Evolutionary conservation across 2,888 invertebrate genomes (phyloP), one percentile per base, ranked within the genome.

Genomic region (Tetropium fuscum): DNA sequence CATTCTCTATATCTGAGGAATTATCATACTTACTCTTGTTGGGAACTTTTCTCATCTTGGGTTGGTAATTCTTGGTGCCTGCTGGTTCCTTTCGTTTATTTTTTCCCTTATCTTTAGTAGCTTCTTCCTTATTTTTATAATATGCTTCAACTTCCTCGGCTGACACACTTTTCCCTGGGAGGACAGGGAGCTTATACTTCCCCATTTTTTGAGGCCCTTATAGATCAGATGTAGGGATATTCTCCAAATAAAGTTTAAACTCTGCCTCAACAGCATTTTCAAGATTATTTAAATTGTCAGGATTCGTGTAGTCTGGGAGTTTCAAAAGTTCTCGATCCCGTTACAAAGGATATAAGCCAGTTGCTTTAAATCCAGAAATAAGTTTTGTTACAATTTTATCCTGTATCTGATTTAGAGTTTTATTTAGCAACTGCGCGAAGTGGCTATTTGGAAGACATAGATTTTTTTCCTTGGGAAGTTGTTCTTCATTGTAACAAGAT

Each of bases 281-380:
- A 22, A 22, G 22, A 22, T 22, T 22, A 22, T 22, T 22, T 22
- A 22, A 22, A 22, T 22, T 22, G 22, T 22, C 22, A 22, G 22
- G 22, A 3, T 22, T 22, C 7, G 22, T 22, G 7, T 22, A 22
- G 22, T 22, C 22, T 22, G 22, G 22, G 7, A 22, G 22, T 22
- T 22, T 22, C 7, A 7, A 22, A 22, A 22, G 3, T 5, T 5
- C 22, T 22, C 22, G 3, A 30, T 30, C 7, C 11, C 30, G 30
- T n/a, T n/a, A 30, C 7, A 30, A 30, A 10, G 6, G 64, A 38
- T 47, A 47, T n/a, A 47, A 25, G 16, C 48, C 48, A 47, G 48
- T 47, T 36, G 48, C 32, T 47, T 34, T 27, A 15, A 47, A 47
- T 2, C 48, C 48, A 16, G 48, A 30, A 19, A 47, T 47, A 47